Conservation (phyloP, 2,888 invertebrate genomes). For the Clepsis dumicolana region DNA sequence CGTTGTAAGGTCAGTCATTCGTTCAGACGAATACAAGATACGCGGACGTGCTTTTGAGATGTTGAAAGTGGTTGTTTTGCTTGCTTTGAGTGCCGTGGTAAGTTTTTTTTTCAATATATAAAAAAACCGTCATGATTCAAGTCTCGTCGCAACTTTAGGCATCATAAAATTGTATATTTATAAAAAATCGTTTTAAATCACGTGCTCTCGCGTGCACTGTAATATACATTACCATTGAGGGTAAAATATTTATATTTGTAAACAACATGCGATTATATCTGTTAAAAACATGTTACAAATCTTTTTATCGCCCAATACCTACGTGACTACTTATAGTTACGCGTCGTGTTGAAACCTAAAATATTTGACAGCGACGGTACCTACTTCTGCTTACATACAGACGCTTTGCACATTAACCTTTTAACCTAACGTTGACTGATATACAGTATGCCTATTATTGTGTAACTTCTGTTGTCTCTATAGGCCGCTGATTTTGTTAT, state of each 20-base stretch:
- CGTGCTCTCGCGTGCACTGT: too few species aligned
- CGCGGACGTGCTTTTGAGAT: not conserved
- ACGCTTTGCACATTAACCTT: not conserved
- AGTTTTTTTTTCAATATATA: not conserved
- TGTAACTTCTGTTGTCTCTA: not conserved
- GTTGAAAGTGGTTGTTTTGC: constrained; percentile 3
- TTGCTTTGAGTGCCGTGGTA: not conserved
- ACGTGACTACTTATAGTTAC: too few species aligned
- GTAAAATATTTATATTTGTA: too few species aligned
- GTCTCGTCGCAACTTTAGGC: too few species aligned
- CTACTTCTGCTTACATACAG: not conserved
- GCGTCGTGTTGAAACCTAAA: not conserved
- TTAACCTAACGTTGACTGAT: not conserved
- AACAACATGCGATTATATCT: too few species aligned
- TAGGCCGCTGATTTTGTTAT: not conserved
- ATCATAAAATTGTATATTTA: too few species aligned
- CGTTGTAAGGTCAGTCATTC: constrained; percentile 12
- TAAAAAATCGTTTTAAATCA: too few species aligned
- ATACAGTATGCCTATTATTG: not conserved
- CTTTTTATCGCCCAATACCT: too few species aligned
- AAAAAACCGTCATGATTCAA: too few species aligned
- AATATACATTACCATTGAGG: too few species aligned
- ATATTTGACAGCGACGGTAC: not conserved
- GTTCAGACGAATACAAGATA: not conserved
- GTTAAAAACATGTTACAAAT: too few species aligned